These are phyloP conservation scores for silkworm (Bombyx mori) DNA, from an alignment of 1,140 invertebrate genomes.

Conservation along the genomic window ASM3026992v2 NC_085123.1:9713001-9713500, in stretches of 20 bases:
- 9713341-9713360: no score
- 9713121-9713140: not conserved
- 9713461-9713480: constrained; percentile 21
- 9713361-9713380: not conserved
- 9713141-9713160: no score
- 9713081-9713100: not conserved
- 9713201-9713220: no score
- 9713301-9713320: no score
- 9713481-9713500: constrained; percentile 29
- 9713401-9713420: constrained; percentile 20
- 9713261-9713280: no score
- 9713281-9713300: no score
- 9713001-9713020: constrained; percentile 10
- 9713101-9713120: not conserved
- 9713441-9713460: constrained; percentile 22
- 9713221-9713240: no score
- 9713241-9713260: no score
- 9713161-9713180: no score
- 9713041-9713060: not conserved
- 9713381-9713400: constrained; percentile 3
- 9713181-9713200: no score
- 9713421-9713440: constrained; percentile 27
- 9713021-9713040: constrained; percentile 1
- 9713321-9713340: no score
- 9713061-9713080: constrained; percentile 2